Base-by-base conservation (phyloP, 2,797 vertebrate genomes). In the Mus minutoides region DNA sequence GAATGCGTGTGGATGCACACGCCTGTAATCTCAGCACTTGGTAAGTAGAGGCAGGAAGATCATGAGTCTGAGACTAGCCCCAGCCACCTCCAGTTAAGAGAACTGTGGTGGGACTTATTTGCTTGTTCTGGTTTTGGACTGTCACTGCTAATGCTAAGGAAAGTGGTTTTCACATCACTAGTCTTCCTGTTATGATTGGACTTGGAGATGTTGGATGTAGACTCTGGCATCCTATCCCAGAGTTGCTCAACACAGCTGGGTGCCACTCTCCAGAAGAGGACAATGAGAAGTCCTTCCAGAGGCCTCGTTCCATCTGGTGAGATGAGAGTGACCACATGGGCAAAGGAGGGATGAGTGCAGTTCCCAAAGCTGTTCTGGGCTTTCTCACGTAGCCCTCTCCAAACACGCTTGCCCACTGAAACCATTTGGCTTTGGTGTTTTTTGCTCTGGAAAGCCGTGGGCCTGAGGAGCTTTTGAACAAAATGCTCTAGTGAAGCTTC, bases 401-500 rank as follows among this genome's bases (percentile, higher is more conserved):
- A 46, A 76, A 89, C 76, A 83, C 12, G 1, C 26, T 91, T 21
- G 3, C 29, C 49, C 24, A 10, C 49, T 93, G 90, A 92, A 31
- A 67, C 90, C 90, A 67, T 73, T 77, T 85, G 73, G 80, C 94
- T 96, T 86, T 31, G 54, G 19, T 82, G 10, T 40, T 58, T 52
- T 52, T 26, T 43, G 67, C 79, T 92, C 85, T 31, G 40, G 80
- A 67, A 92, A 87, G 93, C 71, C 8, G 8, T 14, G 29, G 52
- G 37, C 80, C 67, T 64, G 62, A 97, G 43, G 82, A 54, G 69
- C 37, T 90, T 93, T 26, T 24, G 56, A 79, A 76, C 54, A 82
- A 43, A 92, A 19, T 17, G 84, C 43, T 75, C 0, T 87, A 43
- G 78, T 77, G 82, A 95, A 84, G 31, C 34, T 75, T 46, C 73